Percentiles rank a stretch among this genome's conserved stretches.
These are phyloP conservation scores for Stenichneumon culpator DNA, from an alignment of 2,888 invertebrate species.

Conservation along the genomic window DNA sequence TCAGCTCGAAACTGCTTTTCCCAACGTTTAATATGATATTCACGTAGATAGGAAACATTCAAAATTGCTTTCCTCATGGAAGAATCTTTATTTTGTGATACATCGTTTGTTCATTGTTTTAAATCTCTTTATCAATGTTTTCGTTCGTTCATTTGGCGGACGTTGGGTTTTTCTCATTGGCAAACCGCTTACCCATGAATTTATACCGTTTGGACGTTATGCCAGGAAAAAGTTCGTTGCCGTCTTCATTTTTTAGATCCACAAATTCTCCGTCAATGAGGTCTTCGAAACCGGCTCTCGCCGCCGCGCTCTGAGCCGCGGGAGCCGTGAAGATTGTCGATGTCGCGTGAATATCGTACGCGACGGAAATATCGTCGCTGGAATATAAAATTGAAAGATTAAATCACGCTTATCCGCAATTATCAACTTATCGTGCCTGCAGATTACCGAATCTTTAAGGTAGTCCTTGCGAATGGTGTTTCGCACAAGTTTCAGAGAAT, in stretches of 20 bases:
- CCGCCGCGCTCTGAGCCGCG: constrained; percentile 74
- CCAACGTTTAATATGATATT: no score
- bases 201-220: constrained; percentile 67
- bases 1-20: no score
- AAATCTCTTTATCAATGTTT: neutral
- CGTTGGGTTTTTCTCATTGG: no score
- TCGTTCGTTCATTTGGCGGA: neutral
- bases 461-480: no score
- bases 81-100: no score
- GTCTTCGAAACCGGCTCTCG: constrained; percentile 72
- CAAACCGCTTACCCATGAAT: constrained; percentile 70
- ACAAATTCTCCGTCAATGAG: constrained; percentile 63
- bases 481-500: no score
- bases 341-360: constrained; percentile 73
- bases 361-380: constrained; percentile 73
- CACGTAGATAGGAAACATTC: no score
- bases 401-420: neutral
- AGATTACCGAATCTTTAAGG: no score
- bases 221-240: constrained; percentile 69
- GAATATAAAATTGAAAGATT: constrained; percentile 5
- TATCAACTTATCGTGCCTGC: no score
- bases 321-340: constrained; percentile 74
- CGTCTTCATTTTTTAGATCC: constrained; percentile 68
- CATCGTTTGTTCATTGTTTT: no score
- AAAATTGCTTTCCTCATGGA: no score